Evolutionary conservation across 2,888 invertebrate genomes (phyloP).

Genomic region (Nebria salina): DNA sequence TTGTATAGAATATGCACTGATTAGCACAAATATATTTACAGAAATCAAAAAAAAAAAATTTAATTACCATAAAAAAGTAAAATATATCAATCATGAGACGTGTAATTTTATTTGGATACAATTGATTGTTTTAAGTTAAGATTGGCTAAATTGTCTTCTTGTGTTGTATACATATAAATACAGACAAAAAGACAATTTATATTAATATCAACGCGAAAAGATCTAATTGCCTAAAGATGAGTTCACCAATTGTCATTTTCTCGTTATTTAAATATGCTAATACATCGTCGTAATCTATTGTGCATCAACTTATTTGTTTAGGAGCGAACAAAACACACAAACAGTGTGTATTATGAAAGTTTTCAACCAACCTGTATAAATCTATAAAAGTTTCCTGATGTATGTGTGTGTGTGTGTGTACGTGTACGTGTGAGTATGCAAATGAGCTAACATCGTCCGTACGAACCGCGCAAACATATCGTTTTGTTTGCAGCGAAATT

Average conservation of each 20-base stretch:
- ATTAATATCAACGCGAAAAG: not conserved
- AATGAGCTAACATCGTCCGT: conserved; percentile 29
- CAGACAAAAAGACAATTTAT: not conserved
- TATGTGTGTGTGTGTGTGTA: conserved; percentile 9
- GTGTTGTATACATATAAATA: too few relatives aligned
- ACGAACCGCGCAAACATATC: conserved; percentile 33
- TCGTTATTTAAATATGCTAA: not conserved
- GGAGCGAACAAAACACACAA: not conserved
- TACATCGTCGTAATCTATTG: not conserved
- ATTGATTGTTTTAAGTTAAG: too few relatives aligned
- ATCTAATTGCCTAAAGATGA: not conserved
- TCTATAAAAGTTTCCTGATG: not conserved
- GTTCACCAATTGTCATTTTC: not conserved
- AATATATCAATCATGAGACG: too few relatives aligned
- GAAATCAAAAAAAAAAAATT: too few relatives aligned
- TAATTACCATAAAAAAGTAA: too few relatives aligned
- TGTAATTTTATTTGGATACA: too few relatives aligned
- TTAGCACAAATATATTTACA: too few relatives aligned
- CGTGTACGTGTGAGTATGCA: conserved; percentile 36
- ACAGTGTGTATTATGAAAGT: not conserved
- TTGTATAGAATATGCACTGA: too few relatives aligned
- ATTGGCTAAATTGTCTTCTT: too few relatives aligned
- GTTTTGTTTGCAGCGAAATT: conserved; percentile 43
- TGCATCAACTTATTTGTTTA: not conserved
- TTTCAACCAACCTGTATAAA: conserved; percentile 8